These are phyloP conservation scores for Rhadina sibilatrix DNA, from an alignment of 2,113 vertebrate genomes.

Conservation along the genomic window DNA sequence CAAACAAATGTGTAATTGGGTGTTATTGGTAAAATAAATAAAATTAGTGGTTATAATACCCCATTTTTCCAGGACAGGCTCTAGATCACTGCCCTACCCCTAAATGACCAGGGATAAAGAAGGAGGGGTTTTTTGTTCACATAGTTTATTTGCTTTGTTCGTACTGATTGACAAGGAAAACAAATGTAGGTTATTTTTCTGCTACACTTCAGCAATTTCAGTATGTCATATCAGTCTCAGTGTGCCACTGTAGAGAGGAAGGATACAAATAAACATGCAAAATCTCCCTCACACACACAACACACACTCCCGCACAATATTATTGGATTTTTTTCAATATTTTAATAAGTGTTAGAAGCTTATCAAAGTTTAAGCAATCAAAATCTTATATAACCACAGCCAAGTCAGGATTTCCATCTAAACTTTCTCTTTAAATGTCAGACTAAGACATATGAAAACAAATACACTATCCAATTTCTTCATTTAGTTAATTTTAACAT, in stretches of 20 bases:
- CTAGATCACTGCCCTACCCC: background rate
- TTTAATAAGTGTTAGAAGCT: background rate
- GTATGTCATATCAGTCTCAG: constrained; percentile 23
- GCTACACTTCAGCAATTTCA: constrained; percentile 60
- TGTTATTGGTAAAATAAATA: background rate
- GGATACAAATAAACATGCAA: background rate
- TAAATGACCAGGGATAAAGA: background rate
- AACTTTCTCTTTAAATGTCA: background rate
- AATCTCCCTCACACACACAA: background rate
- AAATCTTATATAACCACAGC: background rate
- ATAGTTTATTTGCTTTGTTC: constrained; percentile 19
- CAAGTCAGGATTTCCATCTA: background rate
- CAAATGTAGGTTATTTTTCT: constrained; percentile 57
- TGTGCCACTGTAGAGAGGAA: constrained; percentile 57
- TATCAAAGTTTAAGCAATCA: background rate
- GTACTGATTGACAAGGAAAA: constrained; percentile 36
- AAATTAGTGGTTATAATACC: background rate
- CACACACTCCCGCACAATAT: background rate
- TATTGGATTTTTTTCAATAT: background rate
- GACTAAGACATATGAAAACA: background rate
- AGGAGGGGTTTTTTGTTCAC: background rate
- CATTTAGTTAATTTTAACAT: background rate
- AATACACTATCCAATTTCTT: background rate
- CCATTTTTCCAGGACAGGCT: background rate
- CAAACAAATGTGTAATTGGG: background rate